Evolutionary conservation across 2,113 vertebrate species (phyloP).

Genomic region (Cynopterus brachyotis): DNA sequence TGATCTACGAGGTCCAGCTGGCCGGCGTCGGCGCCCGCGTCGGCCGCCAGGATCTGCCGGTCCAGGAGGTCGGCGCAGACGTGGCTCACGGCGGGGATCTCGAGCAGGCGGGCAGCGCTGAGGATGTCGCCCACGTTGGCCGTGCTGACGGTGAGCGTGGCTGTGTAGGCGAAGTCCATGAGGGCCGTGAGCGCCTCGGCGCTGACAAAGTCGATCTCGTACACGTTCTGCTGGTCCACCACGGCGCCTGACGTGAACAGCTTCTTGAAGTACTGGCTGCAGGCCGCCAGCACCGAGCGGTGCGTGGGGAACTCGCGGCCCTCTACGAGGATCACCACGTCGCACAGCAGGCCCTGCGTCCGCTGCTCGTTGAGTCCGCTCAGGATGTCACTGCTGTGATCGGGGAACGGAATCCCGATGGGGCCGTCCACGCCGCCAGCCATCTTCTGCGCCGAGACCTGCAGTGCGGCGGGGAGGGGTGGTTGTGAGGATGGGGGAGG

Average conservation of each 20-base stretch:
- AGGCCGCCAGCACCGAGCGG: constrained; percentile 97
- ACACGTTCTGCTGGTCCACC: constrained; percentile 96
- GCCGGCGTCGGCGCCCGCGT: constrained; percentile 81
- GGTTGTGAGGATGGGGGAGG: fast-evolving
- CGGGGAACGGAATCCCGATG: constrained; percentile 98
- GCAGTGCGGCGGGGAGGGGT: background rate
- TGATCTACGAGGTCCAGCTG: constrained; percentile 86
- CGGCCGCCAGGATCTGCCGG: constrained; percentile 93
- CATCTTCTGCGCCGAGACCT: constrained; percentile 85
- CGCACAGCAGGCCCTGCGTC: constrained; percentile 94
- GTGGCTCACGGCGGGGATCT: constrained; percentile 94
- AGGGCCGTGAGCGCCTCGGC: constrained; percentile 94
- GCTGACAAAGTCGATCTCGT: constrained; percentile 96
- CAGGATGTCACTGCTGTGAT: constrained; percentile 97
- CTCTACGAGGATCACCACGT: constrained; percentile 95
- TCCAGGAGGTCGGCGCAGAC: constrained; percentile 98
- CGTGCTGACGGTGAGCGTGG: constrained; percentile 96
- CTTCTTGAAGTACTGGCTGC: constrained; percentile 99
- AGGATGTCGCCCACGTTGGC: constrained; percentile 95
- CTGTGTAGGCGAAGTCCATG: constrained; percentile 98
- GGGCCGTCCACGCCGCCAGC: constrained; percentile 94
- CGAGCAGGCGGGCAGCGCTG: constrained; percentile 94
- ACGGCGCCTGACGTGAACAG: constrained; percentile 97
- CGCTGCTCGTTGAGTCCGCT: constrained; percentile 96
- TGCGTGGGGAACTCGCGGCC: constrained; percentile 97